Evolutionary conservation across 2,797 vertebrate genomes (phyloP), one percentile per base, ranked within the genome.

Genomic region (Lagocephalus sceleratus): DNA sequence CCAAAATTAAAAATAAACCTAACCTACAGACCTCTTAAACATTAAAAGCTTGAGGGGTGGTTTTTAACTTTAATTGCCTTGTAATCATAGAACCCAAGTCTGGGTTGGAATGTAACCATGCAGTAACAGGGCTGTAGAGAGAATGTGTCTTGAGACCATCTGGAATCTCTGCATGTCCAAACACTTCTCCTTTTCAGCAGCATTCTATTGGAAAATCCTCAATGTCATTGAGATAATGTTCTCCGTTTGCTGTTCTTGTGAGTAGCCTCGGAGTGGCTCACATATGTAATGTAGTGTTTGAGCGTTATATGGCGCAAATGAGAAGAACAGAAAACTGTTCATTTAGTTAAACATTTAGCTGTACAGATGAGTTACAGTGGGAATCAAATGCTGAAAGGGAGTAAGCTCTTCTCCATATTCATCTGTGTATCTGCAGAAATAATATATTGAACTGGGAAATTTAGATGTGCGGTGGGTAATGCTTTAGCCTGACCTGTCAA

Each of bases 141-240:
- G 75, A 78, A 71, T 26, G 47, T 50, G 52, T 63, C 55, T 54
- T 17, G 15, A 23, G 70, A 63, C 12, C 58, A 68, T 65, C 66
- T 78, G 78, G 78, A 83, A 84, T 84, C 73, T 32, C 20, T 63
- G 66, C 78, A 0, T 76, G 78, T 75, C 70, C n/a, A 1, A 83
- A 65, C 78, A 51, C 59, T 65, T 67, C 62, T 57, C 47, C 44
- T 51, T 10, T 44, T 20, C 42, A 44, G 42, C 3, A 19, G 42
- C 1, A 9, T n/a, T n/a, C 5, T 42, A 8, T 17, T 17, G 40
- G 16, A 2, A 19, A n/a, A 6, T 42, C 39, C 15, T 16, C 2
- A 17, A 16, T 17, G n/a, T 17, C 38, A 16, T 11, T 22, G 9
- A 14, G 0, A 12, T 10, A 6, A 15, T 23, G 21, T 22, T 14